phyloP scores from a whole-genome alignment of 2,888 invertebrate genomes.

The Nomada fabriciana region DNA sequence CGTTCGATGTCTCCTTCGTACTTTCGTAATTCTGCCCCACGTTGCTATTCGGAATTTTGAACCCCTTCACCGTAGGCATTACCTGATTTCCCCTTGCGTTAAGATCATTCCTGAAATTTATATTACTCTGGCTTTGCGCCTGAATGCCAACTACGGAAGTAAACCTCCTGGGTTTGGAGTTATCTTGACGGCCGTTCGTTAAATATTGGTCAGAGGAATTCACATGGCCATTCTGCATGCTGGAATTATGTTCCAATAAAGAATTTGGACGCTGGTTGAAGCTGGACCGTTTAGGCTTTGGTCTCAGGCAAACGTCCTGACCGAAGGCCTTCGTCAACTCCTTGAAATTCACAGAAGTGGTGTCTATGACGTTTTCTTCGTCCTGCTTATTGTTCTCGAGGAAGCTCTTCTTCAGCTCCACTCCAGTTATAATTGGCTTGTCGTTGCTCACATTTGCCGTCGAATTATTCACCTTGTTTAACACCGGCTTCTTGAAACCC shows the following conservation, averaged over 20 bases:
- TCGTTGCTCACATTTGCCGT: conserved; percentile 45
- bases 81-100: conserved; percentile 48
- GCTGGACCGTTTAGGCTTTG: conserved; percentile 67
- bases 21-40: conserved; percentile 40
- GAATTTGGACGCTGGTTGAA: conserved; percentile 74
- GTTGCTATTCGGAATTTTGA: conserved; percentile 61
- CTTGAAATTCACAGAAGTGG: conserved; percentile 74
- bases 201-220: conserved; percentile 9
- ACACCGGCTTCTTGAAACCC: conserved; percentile 64
- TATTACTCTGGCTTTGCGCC: conserved; percentile 31
- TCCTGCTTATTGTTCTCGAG: conserved; percentile 33
- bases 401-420: conserved; percentile 68
- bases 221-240: conserved; percentile 60
- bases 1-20: conserved; percentile 16
- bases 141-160: conserved; percentile 78
- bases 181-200: conserved; percentile 30
- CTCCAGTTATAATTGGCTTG: conserved; percentile 69
- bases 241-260: conserved; percentile 43
- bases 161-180: conserved; percentile 61
- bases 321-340: conserved; percentile 80
- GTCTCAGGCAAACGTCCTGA: conserved; percentile 72
- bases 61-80: conserved; percentile 75
- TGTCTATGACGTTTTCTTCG: conserved; percentile 58
- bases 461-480: conserved; percentile 54
- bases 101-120: conserved; percentile 42